Conservation (phyloP, 2,888 invertebrate genomes). For the Agonopterix arenella region DNA sequence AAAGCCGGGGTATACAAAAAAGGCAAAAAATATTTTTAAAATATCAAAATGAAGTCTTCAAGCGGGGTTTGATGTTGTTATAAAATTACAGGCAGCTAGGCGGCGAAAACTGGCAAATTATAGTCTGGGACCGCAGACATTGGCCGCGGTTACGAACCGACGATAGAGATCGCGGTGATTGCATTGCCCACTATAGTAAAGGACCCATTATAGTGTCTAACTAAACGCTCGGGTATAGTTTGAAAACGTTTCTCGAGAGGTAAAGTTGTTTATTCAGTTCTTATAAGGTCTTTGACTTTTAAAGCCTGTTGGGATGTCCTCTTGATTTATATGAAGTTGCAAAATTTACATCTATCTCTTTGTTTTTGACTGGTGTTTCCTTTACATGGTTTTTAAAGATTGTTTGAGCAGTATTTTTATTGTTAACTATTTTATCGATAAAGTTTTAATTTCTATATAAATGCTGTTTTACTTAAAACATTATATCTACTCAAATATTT, state of each 20-base stretch:
- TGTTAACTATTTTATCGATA: no score
- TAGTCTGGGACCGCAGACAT: constrained; percentile 53
- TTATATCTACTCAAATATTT: no score
- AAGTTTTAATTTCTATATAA: no score
- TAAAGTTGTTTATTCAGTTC: constrained; percentile 1
- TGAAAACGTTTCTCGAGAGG: neutral
- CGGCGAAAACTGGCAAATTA: constrained; percentile 70
- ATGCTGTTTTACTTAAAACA: no score
- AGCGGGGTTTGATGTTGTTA: constrained; percentile 44
- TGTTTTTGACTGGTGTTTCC: no score
- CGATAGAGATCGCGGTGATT: constrained; percentile 55
- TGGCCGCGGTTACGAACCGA: constrained; percentile 38
- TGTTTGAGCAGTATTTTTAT: no score
- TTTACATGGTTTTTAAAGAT: no score
- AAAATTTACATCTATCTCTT: no score
- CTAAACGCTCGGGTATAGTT: constrained; percentile 24
- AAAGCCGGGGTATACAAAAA: constrained; percentile 17
- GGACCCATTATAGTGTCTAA: constrained; percentile 44
- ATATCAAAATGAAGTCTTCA: constrained; percentile 59
- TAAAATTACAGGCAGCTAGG: constrained; percentile 66
- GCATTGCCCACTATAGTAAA: constrained; percentile 41
- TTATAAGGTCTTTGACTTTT: constrained; percentile 1
- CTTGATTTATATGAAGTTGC: neutral
- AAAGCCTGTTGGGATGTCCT: neutral
- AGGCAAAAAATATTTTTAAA: constrained; percentile 37